Evolutionary conservation across 2,113 vertebrate species (phyloP), one percentile per base, ranked within the genome.

Genomic region (Brachyistius frenatus): DNA sequence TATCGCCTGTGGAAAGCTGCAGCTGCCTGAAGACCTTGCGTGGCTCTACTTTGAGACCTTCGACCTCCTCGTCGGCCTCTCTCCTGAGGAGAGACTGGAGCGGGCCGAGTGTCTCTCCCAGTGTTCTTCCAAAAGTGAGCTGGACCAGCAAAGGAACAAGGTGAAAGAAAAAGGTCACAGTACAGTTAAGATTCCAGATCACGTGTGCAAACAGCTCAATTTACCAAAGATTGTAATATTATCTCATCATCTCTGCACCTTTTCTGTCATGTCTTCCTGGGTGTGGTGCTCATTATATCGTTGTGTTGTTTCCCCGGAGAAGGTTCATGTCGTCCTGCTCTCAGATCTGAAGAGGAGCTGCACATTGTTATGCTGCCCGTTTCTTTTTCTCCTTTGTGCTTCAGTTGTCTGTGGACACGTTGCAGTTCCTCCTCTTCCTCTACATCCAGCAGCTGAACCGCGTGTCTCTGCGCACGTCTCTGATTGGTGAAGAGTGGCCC

Each of bases 11-110:
- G 97, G 97, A 7, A 99, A 99, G 90, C 94, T 99, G 57, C 98
- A 98, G 94, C 88, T 99, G 36, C 81, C 92, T 36, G 95, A 95
- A 60, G 96, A 95, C 8, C 77, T 96, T 35, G 98, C 97, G 0
- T 99, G 98, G 98, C 94, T 99, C 30, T 99, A 99, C 92, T 98
- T 99, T 58, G 96, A 99, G 88, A 94, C 96, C 6, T 99, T 97
- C 78, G 95, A 96, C 86, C 94, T 96, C 39, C 92, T 99, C 32
- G 52, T 81, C 0, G 85, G 83, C 14, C 94, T 83, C 37, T 77
- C 92, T 0, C 86, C 96, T 0, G 87, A 94, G 31, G 84, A 94
- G 56, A 94, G 95, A 54, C 93, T 99, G 32, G 96, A 96, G 81
- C 93, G 96, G 96, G 97, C 97, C 1, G 98, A 99, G 85, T 80